phyloP scores from a whole-genome alignment of 2,113 vertebrate genomes.

The Apteryx owenii region DNA sequence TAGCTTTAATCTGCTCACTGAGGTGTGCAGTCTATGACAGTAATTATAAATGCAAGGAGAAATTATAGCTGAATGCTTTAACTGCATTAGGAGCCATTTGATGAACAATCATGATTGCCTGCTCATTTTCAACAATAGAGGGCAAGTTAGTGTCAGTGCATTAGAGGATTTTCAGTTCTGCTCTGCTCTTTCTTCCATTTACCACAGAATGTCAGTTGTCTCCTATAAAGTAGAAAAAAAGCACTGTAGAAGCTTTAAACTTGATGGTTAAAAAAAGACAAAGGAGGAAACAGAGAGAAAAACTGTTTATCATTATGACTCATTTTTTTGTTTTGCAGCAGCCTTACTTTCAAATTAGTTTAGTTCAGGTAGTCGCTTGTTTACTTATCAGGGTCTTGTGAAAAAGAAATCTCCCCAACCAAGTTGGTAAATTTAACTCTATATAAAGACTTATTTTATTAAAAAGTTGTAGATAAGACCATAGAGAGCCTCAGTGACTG shows the following conservation, averaged over 20 bases:
- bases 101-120: conserved; percentile 98
- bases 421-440: neutral
- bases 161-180: conserved; percentile 93
- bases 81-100: conserved; percentile 99
- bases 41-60: conserved; percentile 99
- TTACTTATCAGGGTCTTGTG: neutral
- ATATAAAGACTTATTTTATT: neutral
- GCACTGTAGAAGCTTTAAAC: conserved; percentile 86
- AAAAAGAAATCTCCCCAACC: conserved; percentile 13
- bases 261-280: conserved; percentile 90
- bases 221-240: conserved; percentile 91
- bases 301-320: conserved; percentile 78
- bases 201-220: conserved; percentile 97
- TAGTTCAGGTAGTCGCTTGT: conserved; percentile 61
- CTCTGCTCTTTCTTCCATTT: conserved; percentile 92
- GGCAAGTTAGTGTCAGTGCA: conserved; percentile 97
- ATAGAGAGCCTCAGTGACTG: neutral
- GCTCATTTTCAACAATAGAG: conserved; percentile 99
- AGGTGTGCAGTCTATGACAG: conserved; percentile 99
- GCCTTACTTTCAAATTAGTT: conserved; percentile 74
- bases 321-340: conserved; percentile 49
- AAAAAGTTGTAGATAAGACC: neutral
- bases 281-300: conserved; percentile 74
- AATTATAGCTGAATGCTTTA: conserved; percentile 99
- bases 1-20: conserved; percentile 99